Evolutionary conservation across 2,113 vertebrate species (phyloP).

Genomic region (Brachyistius frenatus): DNA sequence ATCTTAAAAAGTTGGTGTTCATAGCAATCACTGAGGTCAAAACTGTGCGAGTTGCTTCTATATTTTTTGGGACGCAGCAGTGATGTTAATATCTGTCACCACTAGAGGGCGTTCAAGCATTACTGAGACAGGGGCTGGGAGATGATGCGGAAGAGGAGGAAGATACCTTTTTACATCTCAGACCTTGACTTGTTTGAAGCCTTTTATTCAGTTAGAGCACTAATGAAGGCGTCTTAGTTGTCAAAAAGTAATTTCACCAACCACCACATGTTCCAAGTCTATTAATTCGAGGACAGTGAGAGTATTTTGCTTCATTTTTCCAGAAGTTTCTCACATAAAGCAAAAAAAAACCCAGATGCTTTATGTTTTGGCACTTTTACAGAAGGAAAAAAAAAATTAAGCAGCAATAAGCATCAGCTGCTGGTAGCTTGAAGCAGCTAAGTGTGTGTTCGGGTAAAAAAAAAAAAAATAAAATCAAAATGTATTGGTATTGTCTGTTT

Average conservation of each 20-base stretch:
- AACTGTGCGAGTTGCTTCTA: too few species aligned
- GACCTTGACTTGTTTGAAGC: not conserved
- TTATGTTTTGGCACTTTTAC: conserved; percentile 18
- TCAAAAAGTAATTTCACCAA: too few species aligned
- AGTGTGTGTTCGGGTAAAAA: not conserved
- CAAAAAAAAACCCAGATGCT: not conserved
- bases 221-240: too few species aligned
- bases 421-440: not conserved
- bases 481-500: conserved; percentile 1
- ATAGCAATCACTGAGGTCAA: too few species aligned
- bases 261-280: not conserved
- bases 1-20: too few species aligned
- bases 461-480: not conserved
- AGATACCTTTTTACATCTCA: not conserved
- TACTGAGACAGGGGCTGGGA: not conserved
- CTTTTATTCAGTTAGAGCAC: too few species aligned
- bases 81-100: conserved; percentile 1
- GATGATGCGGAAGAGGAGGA: not conserved
- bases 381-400: conserved; percentile 15
- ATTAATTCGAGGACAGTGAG: not conserved
- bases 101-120: conserved; percentile 59
- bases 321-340: not conserved
- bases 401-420: conserved; percentile 27
- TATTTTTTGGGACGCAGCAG: not conserved
- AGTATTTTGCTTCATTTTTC: not conserved